phyloP scores from a whole-genome alignment of 37 sponge, comb jelly and placozoan genomes.

The Aplysina aerophoba region DNA sequence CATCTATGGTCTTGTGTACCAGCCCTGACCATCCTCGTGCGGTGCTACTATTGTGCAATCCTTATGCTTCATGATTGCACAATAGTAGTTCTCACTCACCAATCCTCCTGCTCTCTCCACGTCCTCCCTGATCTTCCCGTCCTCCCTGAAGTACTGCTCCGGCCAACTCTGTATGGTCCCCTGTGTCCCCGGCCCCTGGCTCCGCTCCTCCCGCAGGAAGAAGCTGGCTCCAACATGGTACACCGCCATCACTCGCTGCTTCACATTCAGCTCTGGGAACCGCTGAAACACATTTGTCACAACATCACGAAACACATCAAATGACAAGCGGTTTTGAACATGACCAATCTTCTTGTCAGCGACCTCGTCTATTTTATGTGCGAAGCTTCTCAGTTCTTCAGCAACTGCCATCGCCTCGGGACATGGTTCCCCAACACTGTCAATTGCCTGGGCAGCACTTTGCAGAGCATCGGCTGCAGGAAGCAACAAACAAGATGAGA shows the following conservation, averaged over 20 bases:
- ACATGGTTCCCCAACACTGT: not conserved
- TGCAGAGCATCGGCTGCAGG: constrained; percentile 1
- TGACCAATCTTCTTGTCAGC: not conserved
- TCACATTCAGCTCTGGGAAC: not conserved
- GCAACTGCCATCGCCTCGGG: not conserved
- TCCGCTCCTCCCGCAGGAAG: not conserved
- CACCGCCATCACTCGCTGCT: not conserved
- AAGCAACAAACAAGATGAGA: not conserved
- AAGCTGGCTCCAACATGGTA: not conserved
- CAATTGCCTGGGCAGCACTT: not conserved
- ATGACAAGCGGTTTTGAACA: not conserved
- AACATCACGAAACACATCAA: not conserved
- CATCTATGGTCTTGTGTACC: too few relatives aligned
- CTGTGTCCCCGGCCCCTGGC: not conserved
- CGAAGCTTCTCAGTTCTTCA: not conserved
- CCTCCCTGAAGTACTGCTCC: not conserved
- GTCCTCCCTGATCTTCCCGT: not conserved
- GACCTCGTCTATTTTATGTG: not conserved
- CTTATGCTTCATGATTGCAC: too few relatives aligned
- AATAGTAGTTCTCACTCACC: too few relatives aligned
- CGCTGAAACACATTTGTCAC: not conserved
- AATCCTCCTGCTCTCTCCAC: not conserved
- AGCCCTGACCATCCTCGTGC: too few relatives aligned
- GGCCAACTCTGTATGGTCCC: not conserved
- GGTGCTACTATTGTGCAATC: too few relatives aligned